Evolutionary conservation across 2,888 invertebrate species (phyloP), one percentile per base, ranked within the genome.

Genomic region (Blastobasis lacticolella): DNA sequence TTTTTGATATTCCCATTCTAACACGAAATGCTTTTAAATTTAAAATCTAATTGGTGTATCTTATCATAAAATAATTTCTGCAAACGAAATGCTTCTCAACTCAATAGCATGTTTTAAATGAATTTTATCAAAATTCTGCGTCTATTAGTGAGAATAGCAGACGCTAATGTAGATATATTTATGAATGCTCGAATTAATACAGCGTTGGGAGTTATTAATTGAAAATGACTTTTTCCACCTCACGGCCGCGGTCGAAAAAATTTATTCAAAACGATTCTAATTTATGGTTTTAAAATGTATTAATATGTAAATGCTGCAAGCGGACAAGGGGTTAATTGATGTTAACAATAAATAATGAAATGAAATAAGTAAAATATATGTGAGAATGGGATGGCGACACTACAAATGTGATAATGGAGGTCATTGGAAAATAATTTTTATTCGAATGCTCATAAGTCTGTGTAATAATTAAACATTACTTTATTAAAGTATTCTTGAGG

Each of bases 321-420:
- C 67, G 64, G 73, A 73, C 73, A 74, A 72, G 73, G 54, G 71
- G 75, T 80, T 81, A 81, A 80, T 78, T 76, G 77, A 79, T 81
- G 79, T 76, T 73, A 75, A 75, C 71, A 74, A 77, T 80, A 78
- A 80, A 79, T 79, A 73, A 76, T 63, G 69, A 57, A 69, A 62
- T 70, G 58, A 64, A 61, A 62, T 67, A 68, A 64, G 62, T 62
- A 51, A 50, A 54, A 54, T 49, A 49, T 54, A 50, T 58, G 53
- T 54, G 56, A 68, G 63, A 74, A 69, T 66, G 64, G 58, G 63
- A 69, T 62, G 63, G 59, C 63, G 62, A 77, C 74, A 75, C 77
- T 71, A 78, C 77, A 78, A 73, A 67, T 72, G 62, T 59, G 56
- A 57, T 74, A 75, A 73, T 73, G 63, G 67, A 4, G 60, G 58